Percentiles rank a stretch among this genome's conserved stretches.
Evolutionary conservation across 2,113 vertebrate genomes (phyloP).

Genomic region (Mohoua ochrocephala): DNA sequence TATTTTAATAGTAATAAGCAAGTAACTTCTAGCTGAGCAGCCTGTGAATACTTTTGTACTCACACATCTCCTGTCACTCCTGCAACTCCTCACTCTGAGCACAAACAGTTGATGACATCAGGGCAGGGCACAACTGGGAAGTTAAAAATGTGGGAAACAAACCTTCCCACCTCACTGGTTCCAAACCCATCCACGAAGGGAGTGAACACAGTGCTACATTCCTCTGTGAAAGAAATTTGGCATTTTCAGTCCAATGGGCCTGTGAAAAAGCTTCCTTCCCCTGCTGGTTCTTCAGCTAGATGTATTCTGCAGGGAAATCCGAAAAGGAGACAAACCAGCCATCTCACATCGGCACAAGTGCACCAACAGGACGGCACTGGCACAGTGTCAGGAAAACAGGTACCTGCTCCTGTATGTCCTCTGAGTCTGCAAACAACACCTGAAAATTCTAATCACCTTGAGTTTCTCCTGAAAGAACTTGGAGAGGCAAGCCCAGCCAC

Average conservation of each 20-base stretch:
- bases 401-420: background rate
- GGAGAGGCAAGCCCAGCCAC: background rate
- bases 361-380: background rate
- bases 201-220: background rate
- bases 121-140: background rate
- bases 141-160: background rate
- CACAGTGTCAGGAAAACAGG: background rate
- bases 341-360: rapidly evolving
- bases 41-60: background rate
- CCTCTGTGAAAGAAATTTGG: background rate
- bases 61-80: background rate
- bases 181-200: background rate
- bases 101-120: background rate
- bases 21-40: background rate
- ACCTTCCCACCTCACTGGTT: background rate
- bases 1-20: background rate
- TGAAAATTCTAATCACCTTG: background rate
- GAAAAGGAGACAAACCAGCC: background rate
- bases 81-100: background rate
- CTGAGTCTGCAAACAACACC: background rate
- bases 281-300: background rate
- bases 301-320: background rate
- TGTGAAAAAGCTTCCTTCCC: background rate
- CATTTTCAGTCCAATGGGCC: background rate
- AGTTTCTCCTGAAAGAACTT: background rate